These are phyloP conservation scores for Dasyprocta punctata DNA, from an alignment of 2,113 vertebrate species.

Conservation along the genomic window DNA sequence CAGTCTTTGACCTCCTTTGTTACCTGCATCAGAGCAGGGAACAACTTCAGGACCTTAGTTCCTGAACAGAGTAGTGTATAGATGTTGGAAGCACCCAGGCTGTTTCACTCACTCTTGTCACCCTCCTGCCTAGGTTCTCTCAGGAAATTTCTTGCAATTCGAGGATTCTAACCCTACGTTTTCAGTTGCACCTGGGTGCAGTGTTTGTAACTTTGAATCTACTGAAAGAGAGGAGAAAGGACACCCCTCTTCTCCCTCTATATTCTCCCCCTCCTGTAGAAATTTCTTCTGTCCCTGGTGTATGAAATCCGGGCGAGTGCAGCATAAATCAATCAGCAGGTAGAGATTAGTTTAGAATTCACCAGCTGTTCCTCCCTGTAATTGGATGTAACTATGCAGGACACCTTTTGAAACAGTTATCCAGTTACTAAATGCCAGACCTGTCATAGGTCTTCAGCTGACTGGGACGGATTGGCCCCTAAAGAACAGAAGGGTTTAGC, in stretches of 20 bases:
- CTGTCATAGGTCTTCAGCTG: slow-evolving; percentile 83
- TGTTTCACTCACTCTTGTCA: not conserved
- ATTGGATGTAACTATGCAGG: slow-evolving; percentile 84
- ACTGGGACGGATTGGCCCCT: slow-evolving; percentile 81
- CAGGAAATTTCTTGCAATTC: not conserved
- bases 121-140: slow-evolving; percentile 22
- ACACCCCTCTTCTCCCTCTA: slow-evolving; percentile 49
- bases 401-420: slow-evolving; percentile 84
- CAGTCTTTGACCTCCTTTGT: not conserved
- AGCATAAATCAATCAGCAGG: slow-evolving; percentile 84
- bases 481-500: slow-evolving; percentile 77
- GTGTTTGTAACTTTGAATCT: slow-evolving; percentile 51
- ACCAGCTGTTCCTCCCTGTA: slow-evolving; percentile 84
- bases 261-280: slow-evolving; percentile 55
- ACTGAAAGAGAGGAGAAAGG: slow-evolving; percentile 69
- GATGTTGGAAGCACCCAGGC: not conserved
- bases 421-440: slow-evolving; percentile 84
- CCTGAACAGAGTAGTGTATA: not conserved
- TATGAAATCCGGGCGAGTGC: slow-evolving; percentile 74
- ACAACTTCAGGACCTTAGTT: slow-evolving; percentile 23
- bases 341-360: slow-evolving; percentile 84
- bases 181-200: not conserved
- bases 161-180: not conserved
- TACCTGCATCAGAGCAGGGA: not conserved
- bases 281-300: slow-evolving; percentile 80